Base-by-base conservation (phyloP, 2,888 invertebrate genomes). In the Morinoia aosen region DNA sequence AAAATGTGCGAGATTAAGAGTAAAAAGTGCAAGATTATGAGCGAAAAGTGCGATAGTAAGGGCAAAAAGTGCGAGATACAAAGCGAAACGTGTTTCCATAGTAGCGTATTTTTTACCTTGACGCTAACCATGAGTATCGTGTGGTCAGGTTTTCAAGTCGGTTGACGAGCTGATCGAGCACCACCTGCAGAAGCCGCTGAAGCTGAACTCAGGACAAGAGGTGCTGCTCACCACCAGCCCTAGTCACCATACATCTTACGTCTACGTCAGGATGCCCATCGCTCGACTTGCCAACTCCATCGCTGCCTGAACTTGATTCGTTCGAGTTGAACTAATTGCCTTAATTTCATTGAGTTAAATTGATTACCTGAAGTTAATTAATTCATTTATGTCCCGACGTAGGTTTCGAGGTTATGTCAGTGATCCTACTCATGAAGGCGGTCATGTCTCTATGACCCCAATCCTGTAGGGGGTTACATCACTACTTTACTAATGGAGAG, bases 231-330 rank as follows among this genome's bases (percentile, higher is more conserved):
- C 94, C n/a, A n/a, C 14, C 58, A 57, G 58, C 33, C 94, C 94
- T 94, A 58, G 33, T n/a, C 58, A 58, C 58, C 58, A 57, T 57
- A 11, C 39, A 0, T 57, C 57, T 33, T 58, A 94, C 94, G 39
- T 94, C 94, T 94, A 94, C 58, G 58, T 94, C 94, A 94, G 58
- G 40, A 57, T 94, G 12, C 94, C 94, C 94, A 94, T 94, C 94
- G n/a, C 58, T 57, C 56, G 58, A 57, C 90, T 90, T 16, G 90
- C 90, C 90, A 90, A 90, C 40, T 48, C 90, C 40, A 90, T 90
- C 90, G 40, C 90, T 40, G 11, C 90, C 40, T 90, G 90, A 90
- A 48, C 16, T 19, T 7, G 14, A 12, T 11, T 19, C 25, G 64
- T 64, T 25, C 16, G 7, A 64, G 19, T 64, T 64, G 19, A 64